phyloP scores from a whole-genome alignment of 1,140 invertebrate genomes.

The Dreissena polymorpha region DNA sequence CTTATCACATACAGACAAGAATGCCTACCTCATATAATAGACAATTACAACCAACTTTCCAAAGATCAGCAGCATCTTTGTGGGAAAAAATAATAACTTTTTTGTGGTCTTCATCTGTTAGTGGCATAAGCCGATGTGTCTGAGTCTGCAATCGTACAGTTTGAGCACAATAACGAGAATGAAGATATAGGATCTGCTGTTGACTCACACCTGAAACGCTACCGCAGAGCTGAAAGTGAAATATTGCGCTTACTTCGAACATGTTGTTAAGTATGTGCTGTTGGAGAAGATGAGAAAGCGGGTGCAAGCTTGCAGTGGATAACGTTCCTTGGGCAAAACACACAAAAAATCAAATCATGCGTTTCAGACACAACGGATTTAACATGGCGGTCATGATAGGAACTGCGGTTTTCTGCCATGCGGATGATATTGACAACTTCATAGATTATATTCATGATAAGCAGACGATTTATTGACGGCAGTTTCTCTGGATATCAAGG shows the following conservation, averaged over 20 bases:
- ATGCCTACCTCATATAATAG: conserved; percentile 36
- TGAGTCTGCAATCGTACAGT: conserved; percentile 7
- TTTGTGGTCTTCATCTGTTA: conserved; percentile 40
- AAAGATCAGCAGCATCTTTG: conserved; percentile 16
- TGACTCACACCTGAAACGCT: background rate
- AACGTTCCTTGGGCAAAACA: conserved; percentile 13
- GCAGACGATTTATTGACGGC: conserved; percentile 33
- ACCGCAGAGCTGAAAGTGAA: conserved; percentile 43
- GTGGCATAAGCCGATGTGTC: conserved; percentile 48
- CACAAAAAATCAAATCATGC: conserved; percentile 18
- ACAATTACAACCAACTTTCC: conserved; percentile 31
- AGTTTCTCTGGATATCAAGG: conserved; percentile 28
- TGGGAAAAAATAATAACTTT: conserved; percentile 27
- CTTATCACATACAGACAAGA: conserved; percentile 43
- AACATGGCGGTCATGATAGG: conserved; percentile 54
- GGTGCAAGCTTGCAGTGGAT: conserved; percentile 22
- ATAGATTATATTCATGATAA: conserved; percentile 14
- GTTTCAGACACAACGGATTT: conserved; percentile 48
- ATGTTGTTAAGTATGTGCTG: conserved; percentile 43
- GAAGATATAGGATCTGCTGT: conserved; percentile 18
- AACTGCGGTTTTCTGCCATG: conserved; percentile 28
- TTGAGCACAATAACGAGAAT: conserved; percentile 18
- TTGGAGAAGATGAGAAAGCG: conserved; percentile 54
- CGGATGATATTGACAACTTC: conserved; percentile 11
- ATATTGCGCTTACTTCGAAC: conserved; percentile 44